Percentiles rank a stretch among this genome's conserved stretches.
These are phyloP conservation scores for Axea sp. DNA, from an alignment of 2,888 invertebrate species.

Conservation along the genomic window DNA sequence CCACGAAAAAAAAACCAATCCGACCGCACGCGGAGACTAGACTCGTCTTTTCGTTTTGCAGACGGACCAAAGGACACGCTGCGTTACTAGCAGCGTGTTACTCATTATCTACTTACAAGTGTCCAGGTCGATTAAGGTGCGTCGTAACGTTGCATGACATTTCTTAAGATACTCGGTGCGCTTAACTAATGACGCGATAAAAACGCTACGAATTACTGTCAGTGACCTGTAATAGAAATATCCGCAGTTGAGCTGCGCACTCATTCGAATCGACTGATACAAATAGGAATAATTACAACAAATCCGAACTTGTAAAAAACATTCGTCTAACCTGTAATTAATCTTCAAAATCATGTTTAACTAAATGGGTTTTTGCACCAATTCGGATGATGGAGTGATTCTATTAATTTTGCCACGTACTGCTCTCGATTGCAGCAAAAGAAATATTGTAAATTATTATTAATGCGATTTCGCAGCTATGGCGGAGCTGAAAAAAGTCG, in stretches of 20 bases:
- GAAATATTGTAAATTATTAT: no score
- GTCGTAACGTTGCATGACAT: constrained; percentile 8
- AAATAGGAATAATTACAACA: no score
- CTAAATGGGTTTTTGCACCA: no score
- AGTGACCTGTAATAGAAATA: constrained; percentile 8
- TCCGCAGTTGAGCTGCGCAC: background rate
- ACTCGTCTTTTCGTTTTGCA: constrained; percentile 21
- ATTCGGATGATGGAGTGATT: no score
- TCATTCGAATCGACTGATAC: no score
- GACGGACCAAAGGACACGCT: constrained; percentile 1
- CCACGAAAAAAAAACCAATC: constrained; percentile 25
- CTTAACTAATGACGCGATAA: constrained; percentile 2
- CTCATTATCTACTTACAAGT: constrained; percentile 49
- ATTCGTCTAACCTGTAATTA: no score
- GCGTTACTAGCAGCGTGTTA: constrained; percentile 12
- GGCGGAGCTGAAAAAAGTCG: no score
- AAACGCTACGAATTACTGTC: constrained; percentile 8
- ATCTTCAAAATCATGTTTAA: no score
- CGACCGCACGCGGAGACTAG: constrained; percentile 57
- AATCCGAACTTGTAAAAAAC: no score
- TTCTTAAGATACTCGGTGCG: constrained; percentile 15
- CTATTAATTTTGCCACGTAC: no score
- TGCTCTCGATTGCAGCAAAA: no score
- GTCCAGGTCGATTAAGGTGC: constrained; percentile 29
- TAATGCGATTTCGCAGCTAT: no score